These are phyloP conservation scores for Speoplatyrhinus poulsoni DNA, from an alignment of 2,113 vertebrate genomes.

Conservation along the genomic window DNA sequence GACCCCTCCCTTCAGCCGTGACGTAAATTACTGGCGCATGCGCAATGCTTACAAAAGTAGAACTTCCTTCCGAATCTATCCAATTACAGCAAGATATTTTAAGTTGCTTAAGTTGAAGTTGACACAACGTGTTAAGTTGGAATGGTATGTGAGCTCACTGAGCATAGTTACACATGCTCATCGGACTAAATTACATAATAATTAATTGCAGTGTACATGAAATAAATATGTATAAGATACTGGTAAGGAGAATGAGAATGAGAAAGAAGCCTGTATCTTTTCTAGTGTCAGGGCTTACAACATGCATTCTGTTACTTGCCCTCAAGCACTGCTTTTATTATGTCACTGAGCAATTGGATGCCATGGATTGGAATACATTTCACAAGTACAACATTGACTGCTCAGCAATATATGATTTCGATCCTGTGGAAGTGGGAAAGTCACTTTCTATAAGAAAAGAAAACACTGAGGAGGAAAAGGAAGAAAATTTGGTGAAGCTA, in stretches of 20 bases:
- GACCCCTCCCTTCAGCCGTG: no score
- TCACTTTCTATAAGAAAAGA: conserved; percentile 82
- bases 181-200: no score
- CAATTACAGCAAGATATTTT: no score
- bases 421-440: conserved; percentile 88
- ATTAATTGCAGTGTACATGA: conserved; percentile 78
- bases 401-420: conserved; percentile 82
- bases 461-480: conserved; percentile 77
- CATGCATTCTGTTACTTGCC: conserved; percentile 46
- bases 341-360: conserved; percentile 67
- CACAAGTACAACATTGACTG: conserved; percentile 81
- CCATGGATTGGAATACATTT: conserved; percentile 51
- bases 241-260: conserved; percentile 46
- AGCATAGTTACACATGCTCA: no score
- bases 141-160: no score
- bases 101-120: no score
- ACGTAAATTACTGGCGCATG: no score
- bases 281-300: conserved; percentile 28
- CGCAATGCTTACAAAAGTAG: no score
- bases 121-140: no score
- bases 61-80: no score
- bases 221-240: conserved; percentile 34
- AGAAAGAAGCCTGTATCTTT: conserved; percentile 51
- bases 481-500: conserved; percentile 78
- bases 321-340: conserved; percentile 28